Evolutionary conservation across 2,113 vertebrate genomes (phyloP).

Genomic region (Corythoichthys intestinalis): DNA sequence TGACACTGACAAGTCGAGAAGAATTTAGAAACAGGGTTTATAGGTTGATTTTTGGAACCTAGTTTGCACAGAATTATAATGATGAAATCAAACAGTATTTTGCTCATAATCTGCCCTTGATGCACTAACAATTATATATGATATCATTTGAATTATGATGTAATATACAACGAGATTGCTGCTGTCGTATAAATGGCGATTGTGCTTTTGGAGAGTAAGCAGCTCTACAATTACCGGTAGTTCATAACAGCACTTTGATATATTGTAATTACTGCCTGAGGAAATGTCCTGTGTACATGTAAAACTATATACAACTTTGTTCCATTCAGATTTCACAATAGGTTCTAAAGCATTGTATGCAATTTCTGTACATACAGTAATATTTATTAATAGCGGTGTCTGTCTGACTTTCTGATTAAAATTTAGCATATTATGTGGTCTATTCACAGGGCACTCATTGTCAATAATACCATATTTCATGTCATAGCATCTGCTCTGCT

Average conservation of each 20-base stretch:
- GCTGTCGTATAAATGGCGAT: slow-evolving; percentile 32
- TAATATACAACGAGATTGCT: slow-evolving; percentile 32
- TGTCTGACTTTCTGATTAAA: not conserved
- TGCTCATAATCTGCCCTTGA: slow-evolving; percentile 1
- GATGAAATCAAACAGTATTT: slow-evolving; percentile 9
- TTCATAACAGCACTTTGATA: slow-evolving; percentile 44
- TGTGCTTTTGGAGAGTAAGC: slow-evolving; percentile 39
- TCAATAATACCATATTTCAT: not conserved
- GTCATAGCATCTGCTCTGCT: not conserved
- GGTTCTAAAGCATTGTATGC: slow-evolving; percentile 48
- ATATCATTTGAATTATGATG: slow-evolving; percentile 10
- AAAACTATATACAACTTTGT: slow-evolving; percentile 40
- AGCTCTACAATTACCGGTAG: slow-evolving; percentile 12
- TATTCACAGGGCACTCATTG: not conserved
- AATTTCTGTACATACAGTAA: slow-evolving; percentile 38
- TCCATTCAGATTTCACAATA: slow-evolving; percentile 47
- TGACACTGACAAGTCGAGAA: not conserved
- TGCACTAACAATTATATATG: slow-evolving; percentile 15
- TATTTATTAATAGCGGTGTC: slow-evolving; percentile 25
- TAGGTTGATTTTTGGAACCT: slow-evolving; percentile 9
- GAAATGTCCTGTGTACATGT: slow-evolving; percentile 31
- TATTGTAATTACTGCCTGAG: slow-evolving; percentile 28
- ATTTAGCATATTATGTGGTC: not conserved
- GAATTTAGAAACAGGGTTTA: not conserved
- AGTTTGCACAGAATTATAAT: not conserved